Percentiles rank a stretch among this genome's conserved stretches.
These are phyloP conservation scores for Telmatherina bonti DNA, from an alignment of 2,797 vertebrate species.

Conservation along the genomic window DNA sequence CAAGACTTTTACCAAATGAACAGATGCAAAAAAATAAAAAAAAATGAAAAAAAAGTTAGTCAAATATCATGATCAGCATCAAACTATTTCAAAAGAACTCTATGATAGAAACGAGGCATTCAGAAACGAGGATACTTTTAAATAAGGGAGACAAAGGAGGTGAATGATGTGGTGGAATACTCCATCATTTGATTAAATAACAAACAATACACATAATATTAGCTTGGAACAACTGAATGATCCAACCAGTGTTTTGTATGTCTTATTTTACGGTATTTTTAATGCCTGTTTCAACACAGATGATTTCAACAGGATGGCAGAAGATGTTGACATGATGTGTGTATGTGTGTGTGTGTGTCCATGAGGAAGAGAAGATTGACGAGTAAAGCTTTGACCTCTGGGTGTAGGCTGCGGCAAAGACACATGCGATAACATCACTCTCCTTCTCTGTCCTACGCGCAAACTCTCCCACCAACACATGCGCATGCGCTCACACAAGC, in stretches of 20 bases:
- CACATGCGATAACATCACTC: constrained; percentile 68
- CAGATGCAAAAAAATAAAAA: not conserved
- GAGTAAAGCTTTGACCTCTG: constrained; percentile 64
- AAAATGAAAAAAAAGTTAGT: no score
- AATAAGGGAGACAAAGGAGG: not conserved
- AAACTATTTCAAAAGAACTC: not conserved
- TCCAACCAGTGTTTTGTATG: not conserved
- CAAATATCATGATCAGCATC: not conserved
- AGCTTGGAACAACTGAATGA: not conserved
- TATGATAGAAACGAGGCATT: not conserved
- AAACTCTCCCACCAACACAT: constrained; percentile 14
- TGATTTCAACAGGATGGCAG: constrained; percentile 10
- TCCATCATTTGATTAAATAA: not conserved
- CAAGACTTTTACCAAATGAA: not conserved
- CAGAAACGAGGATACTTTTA: not conserved
- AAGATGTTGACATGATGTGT: constrained; percentile 4
- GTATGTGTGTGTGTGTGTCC: not conserved
- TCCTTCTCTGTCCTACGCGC: constrained; percentile 11
- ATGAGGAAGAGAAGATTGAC: constrained; percentile 52
- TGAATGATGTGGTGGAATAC: not conserved
- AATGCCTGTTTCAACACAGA: constrained; percentile 6
- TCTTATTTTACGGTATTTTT: constrained; percentile 32
- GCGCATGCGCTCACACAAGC: constrained; percentile 22
- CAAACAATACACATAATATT: not conserved
- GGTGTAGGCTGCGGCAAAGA: constrained; percentile 70